Conservation (phyloP, 2,113 vertebrate genomes). For the Callorhinus ursinus region DNA sequence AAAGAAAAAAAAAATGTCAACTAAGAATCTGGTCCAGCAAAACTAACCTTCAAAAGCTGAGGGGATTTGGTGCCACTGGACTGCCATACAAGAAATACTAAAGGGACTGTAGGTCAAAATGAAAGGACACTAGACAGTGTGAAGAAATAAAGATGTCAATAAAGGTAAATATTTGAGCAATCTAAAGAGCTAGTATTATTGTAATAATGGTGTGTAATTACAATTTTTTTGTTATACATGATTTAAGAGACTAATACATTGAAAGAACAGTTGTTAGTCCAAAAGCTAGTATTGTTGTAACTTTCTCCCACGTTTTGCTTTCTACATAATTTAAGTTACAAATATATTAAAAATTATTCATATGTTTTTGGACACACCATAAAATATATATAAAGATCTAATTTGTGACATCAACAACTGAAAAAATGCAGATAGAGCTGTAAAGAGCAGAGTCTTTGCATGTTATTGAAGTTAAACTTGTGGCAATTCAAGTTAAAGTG, state of each 20-base stretch:
- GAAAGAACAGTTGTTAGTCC: background rate
- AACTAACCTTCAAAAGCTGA: background rate
- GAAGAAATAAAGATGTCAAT: background rate
- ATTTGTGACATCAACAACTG: background rate
- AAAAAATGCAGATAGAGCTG: background rate
- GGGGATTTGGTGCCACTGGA: background rate
- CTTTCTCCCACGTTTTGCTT: background rate
- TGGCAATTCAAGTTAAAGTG: background rate
- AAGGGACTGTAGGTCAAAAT: background rate
- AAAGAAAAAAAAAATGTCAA: background rate
- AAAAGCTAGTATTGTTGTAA: background rate
- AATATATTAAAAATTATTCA: background rate
- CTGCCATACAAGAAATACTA: background rate
- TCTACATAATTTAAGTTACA: background rate
- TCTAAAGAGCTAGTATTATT: background rate
- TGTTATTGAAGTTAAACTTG: background rate
- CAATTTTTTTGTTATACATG: background rate
- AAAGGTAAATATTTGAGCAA: background rate
- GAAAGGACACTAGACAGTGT: background rate
- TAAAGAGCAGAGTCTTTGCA: background rate
- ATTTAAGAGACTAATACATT: background rate
- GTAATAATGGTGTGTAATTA: background rate
- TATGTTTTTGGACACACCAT: background rate
- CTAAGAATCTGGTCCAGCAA: background rate
- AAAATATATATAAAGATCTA: background rate